These are phyloP conservation scores for Dione vanillae DNA, from an alignment of 2,888 invertebrate species.

Conservation along the genomic window DNA sequence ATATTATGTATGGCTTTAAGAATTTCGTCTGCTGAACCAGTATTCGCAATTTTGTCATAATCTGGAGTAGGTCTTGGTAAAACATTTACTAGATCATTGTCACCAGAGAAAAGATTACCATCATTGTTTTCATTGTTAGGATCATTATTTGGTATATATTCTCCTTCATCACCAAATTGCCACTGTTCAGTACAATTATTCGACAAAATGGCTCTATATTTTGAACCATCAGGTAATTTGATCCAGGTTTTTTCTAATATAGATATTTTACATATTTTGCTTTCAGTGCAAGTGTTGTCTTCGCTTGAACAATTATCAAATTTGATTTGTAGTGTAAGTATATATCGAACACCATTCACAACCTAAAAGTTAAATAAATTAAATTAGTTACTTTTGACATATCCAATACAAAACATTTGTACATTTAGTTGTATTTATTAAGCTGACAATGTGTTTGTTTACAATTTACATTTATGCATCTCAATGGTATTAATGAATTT, in stretches of 20 bases:
- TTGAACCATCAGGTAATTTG: slow-evolving; percentile 81
- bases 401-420: background rate
- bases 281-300: slow-evolving; percentile 60
- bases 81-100: slow-evolving; percentile 25
- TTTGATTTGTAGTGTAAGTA: slow-evolving; percentile 79
- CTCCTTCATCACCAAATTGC: slow-evolving; percentile 74
- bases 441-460: no score
- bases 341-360: slow-evolving; percentile 85
- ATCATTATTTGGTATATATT: slow-evolving; percentile 52
- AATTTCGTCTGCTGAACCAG: slow-evolving; percentile 63
- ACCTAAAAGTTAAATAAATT: slow-evolving; percentile 59
- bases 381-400: background rate
- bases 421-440: no score
- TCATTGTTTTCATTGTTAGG: slow-evolving; percentile 53
- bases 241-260: slow-evolving; percentile 88
- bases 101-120: slow-evolving; percentile 33
- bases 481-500: no score
- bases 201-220: slow-evolving; percentile 84
- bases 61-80: slow-evolving; percentile 47
- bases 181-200: slow-evolving; percentile 87
- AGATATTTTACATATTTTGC: slow-evolving; percentile 84
- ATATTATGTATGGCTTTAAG: slow-evolving; percentile 63
- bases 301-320: slow-evolving; percentile 72
- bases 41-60: slow-evolving; percentile 57
- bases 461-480: no score